Base-by-base conservation (phyloP, 2,113 vertebrate genomes). In the Boulengeromyrus knoepffleri region DNA sequence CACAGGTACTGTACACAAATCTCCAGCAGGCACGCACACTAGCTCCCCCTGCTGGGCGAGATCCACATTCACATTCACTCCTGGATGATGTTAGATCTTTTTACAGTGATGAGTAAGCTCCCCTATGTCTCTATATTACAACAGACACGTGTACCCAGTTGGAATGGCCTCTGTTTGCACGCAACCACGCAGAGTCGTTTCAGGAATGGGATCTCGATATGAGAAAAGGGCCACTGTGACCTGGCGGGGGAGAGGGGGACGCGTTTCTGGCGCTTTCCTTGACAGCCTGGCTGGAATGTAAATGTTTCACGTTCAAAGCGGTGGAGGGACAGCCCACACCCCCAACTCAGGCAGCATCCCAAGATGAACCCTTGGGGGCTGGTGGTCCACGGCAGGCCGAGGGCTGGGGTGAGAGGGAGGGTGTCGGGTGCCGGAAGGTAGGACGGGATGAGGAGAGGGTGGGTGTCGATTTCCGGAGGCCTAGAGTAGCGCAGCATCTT, bases 161-260 rank as follows among this genome's bases (percentile, higher is more conserved):
- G 31, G 56, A 88, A 56, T 5, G 15, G 12, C 58, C 21, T 13
- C 24, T 19, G 21, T 42, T 31, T 15, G 62, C 89, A 27, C 58
- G n/a, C 62, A 70, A 3, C n/a, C 62, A 66, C 24, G 1, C 58
- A 13, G n/a, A 66, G 62, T 24, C 13, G 52, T 87, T 80, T 70
- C 13, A 31, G 50, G n/a, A 94, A 94, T 93, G 95, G 94, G 93
- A 94, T 96, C 96, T 97, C 96, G 96, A 96, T 96, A 95, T 96
- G 96, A 97, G 96, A 96, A 96, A 96, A 95, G 94, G 93, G 74
- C 36, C 74, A 39, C 74, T 94, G 24, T 94, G 95, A 93, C 94
- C 47, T 95, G 92, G 88, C 90, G 42, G 77, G 94, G 92, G 53
- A 1, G 91, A 89, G 93, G 93, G 93, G 62, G n/a, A 1, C 91